Evolutionary conservation across 2,888 invertebrate genomes (phyloP), one percentile per base, ranked within the genome.

Genomic region (Tortricodes alternella): DNA sequence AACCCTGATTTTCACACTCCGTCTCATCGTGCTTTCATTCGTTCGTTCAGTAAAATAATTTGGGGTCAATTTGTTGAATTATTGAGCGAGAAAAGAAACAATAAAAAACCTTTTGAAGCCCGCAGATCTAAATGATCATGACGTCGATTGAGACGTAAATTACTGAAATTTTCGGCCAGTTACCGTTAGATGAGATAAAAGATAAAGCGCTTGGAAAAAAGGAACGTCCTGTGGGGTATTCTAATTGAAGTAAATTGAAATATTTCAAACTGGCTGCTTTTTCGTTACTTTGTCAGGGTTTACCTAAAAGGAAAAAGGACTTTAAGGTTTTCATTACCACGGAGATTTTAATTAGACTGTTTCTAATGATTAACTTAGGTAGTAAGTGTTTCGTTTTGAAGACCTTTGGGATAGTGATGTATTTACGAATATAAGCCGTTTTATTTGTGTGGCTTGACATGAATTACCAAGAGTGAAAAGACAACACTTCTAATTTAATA

Each of bases 21-120:
- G 29, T 23, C 38, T 32, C 43, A 53, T 48, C 44, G 19, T 51
- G 41, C 41, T 46, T 18, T 51, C 46, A 43, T 46, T 60, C 55
- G 53, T 19, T 62, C 64, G 60, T 64, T 60, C 61, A 60, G 59
- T 64, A 58, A 62, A 67, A 70, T 66, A 58, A 69, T 66, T 68
- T 63, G 57, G 46, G 55, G 61, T 52, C 62, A 63, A 65, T 70
- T 69, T 65, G 66, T 65, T 62, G 53, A 66, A 65, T 62, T 64
- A 60, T 65, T 57, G 62, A 55, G 53, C 46, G 46, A 44, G 39
- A 52, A 53, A 60, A 35, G 44, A 61, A 61, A 58, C 64, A 63
- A 64, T 61, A 59, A 62, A 65, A 58, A 64, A 62, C 59, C 62
- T 63, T 62, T 65, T 64, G 56, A 44, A 37, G 53, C 51, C 43